Evolutionary conservation across 2,888 invertebrate species (phyloP).

Genomic region (Melieria omissa): DNA sequence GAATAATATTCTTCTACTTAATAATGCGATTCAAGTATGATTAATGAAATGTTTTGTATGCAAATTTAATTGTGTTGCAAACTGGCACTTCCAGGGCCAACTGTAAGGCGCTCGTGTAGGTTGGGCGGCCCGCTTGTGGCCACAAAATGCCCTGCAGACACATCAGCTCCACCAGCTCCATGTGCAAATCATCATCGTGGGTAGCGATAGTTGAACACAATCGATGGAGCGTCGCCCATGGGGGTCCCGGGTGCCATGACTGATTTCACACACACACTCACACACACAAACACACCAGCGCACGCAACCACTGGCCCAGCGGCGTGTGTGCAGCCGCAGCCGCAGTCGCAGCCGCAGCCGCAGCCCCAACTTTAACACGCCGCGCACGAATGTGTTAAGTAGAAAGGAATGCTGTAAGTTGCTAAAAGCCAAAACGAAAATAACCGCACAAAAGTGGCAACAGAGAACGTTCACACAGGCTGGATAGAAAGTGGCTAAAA

Average conservation of each 20-base stretch:
- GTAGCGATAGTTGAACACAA: no score
- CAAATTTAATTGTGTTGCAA: slow-evolving; percentile 20
- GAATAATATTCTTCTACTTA: no score
- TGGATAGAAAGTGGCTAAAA: no score
- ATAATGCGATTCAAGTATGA: slow-evolving; percentile 1
- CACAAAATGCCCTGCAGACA: no score
- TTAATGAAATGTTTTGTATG: slow-evolving; percentile 23
- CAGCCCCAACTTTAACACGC: not conserved
- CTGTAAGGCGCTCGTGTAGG: no score
- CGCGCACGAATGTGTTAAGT: slow-evolving; percentile 32
- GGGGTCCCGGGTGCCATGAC: not conserved
- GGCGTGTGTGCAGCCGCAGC: not conserved
- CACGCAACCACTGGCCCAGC: no score
- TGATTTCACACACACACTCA: not conserved
- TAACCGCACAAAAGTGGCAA: not conserved
- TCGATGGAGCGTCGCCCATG: not conserved
- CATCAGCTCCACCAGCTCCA: no score
- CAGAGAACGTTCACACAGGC: not conserved
- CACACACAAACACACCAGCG: not conserved
- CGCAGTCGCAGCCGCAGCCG: not conserved
- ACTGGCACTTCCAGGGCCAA: no score
- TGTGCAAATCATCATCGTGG: no score
- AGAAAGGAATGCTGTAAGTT: slow-evolving; percentile 39
- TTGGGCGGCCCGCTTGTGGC: no score
- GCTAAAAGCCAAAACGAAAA: slow-evolving; percentile 17